Base-by-base conservation (phyloP, 1,140 invertebrate species). In the Telenomus remus region DNA sequence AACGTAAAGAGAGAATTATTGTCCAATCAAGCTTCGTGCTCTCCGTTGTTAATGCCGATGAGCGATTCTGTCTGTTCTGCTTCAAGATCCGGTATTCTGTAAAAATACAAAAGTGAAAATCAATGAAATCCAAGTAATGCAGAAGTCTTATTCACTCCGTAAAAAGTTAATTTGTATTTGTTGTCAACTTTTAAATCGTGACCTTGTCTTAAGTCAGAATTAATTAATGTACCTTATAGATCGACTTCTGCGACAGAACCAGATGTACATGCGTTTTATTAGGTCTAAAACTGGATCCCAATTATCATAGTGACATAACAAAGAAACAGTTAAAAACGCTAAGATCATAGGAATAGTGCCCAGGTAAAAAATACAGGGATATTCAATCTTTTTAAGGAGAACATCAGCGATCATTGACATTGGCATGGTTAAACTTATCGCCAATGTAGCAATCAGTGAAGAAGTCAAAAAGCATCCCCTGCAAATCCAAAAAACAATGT, bases 391-490 rank as follows among this genome's bases (percentile, higher is more conserved):
- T 86, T 95, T 95, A 4, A 96, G 85, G 42, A 95, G 80, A 34
- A 95, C 90, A 89, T 97, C 95, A 48, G 94, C 92, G 59, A 95
- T 85, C 91, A 96, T 94, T 12, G 94, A 93, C 84, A 97, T 89
- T 19, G 96, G 95, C 86, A 96, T 95, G 57, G 94, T 95, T 65
- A 97, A 88, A 81, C 93, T 94, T 48, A 96, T 90, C 27, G 95
- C 92, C 65, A 96, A 84, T 5, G 95, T 96, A 47, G 93, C 95
- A 78, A 96, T 93, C 9, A 97, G 86, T 15, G 95, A 96, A 33
- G 95, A 96, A 12, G 96, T 96, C 72, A 96, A 85, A 86, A 97
- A 96, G 86, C 95, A 96, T 19, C 95, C 95, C 95, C 95, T 96
- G 76, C 14, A 85, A 85, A 63, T 34, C 37, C 56, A 55, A 43